Percentiles rank a stretch among this genome's conserved stretches.
phyloP scores from a whole-genome alignment of 1,140 invertebrate species.

The Hycleus cichorii region DNA sequence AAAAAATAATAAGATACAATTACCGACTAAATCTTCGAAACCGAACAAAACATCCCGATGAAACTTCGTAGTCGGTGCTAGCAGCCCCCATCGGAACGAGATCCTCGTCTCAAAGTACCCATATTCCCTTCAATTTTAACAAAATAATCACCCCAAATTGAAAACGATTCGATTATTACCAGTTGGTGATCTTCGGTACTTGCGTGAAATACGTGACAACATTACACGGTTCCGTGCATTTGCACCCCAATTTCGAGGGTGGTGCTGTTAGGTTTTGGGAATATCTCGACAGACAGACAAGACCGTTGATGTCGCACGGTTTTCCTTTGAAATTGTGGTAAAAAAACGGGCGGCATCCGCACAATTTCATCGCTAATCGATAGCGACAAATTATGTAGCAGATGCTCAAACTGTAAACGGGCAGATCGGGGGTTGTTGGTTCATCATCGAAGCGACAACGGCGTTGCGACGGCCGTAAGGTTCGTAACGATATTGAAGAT shows the following conservation, averaged over 20 bases:
- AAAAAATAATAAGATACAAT: not conserved
- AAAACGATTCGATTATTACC: conserved; percentile 24
- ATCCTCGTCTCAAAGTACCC: conserved; percentile 34
- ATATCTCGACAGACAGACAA: conserved; percentile 46
- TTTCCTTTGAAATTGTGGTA: conserved; percentile 48
- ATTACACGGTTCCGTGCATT: conserved; percentile 48
- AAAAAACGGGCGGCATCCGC: conserved; percentile 49
- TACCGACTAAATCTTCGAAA: conserved; percentile 50
- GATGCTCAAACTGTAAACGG: conserved; percentile 45
- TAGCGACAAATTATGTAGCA: conserved; percentile 46
- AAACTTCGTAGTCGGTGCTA: conserved; percentile 44
- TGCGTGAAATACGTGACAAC: conserved; percentile 49
- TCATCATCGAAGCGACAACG: conserved; percentile 48
- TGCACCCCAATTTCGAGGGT: conserved; percentile 47
- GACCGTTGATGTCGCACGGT: conserved; percentile 46
- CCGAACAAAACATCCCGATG: conserved; percentile 50
- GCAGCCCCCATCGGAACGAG: conserved; percentile 35
- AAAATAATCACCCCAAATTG: not conserved
- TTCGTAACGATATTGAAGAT: conserved; percentile 39
- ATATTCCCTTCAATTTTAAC: conserved; percentile 21
- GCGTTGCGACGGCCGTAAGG: conserved; percentile 40
- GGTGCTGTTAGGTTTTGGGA: conserved; percentile 45
- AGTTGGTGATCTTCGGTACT: conserved; percentile 44
- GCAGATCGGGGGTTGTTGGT: conserved; percentile 41
- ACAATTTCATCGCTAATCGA: conserved; percentile 41